A percentile compares a stretch with the other conserved stretches of the same genome.
These are phyloP conservation scores for Alentia gelatinosa DNA, from an alignment of 2,888 invertebrate genomes.

Conservation along the genomic window DNA sequence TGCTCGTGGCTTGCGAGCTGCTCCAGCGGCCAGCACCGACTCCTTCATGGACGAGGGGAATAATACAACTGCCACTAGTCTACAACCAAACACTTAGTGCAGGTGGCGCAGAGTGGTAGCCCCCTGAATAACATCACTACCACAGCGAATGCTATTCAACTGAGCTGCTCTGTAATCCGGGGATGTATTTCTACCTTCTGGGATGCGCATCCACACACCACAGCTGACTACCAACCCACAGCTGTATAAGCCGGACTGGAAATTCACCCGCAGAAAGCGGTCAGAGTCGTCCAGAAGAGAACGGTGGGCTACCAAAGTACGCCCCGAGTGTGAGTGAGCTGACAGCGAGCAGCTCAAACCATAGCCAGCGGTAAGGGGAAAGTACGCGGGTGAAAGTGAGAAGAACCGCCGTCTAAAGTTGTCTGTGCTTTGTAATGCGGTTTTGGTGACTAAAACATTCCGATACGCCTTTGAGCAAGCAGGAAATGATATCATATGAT, in stretches of 20 bases:
- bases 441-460: neutral
- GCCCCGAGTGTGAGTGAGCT: neutral
- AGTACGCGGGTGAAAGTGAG: neutral
- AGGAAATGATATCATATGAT: no score
- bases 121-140: neutral
- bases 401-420: neutral
- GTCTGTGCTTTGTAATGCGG: neutral
- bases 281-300: neutral
- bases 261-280: constrained; percentile 24
- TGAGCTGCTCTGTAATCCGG: neutral
- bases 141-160: neutral
- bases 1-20: neutral
- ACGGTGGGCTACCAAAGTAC: neutral
- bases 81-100: neutral
- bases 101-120: neutral
- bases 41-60: no score
- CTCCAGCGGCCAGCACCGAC: neutral
- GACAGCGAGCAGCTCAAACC: no score
- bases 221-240: constrained; percentile 15
- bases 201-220: neutral
- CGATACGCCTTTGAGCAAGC: neutral
- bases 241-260: neutral
- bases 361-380: neutral
- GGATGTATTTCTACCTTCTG: neutral
- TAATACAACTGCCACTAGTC: neutral